A percentile compares a stretch with the other conserved stretches of the same genome.
phyloP scores from a whole-genome alignment of 2,797 vertebrate genomes.

The Coranthus polyacanthus region DNA sequence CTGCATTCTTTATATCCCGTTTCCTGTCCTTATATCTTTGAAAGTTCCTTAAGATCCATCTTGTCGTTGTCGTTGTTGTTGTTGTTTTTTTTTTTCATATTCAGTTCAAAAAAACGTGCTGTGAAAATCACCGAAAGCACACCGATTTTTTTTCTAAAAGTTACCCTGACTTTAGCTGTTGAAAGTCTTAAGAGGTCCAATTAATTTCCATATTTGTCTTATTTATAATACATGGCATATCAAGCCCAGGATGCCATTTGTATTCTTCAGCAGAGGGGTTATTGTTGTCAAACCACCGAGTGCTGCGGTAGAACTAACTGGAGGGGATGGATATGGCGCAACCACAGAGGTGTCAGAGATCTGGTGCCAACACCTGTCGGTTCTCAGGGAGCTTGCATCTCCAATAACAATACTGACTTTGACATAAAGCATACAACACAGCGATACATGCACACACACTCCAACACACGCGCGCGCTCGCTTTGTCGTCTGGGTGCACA shows the following conservation, averaged over 20 bases:
- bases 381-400: slow-evolving; percentile 61
- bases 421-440: slow-evolving; percentile 73
- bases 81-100: no score
- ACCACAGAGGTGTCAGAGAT: slow-evolving; percentile 73
- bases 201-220: slow-evolving; percentile 28
- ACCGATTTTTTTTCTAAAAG: no score
- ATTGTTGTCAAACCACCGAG: slow-evolving; percentile 55
- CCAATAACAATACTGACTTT: slow-evolving; percentile 66
- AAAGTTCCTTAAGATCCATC: slow-evolving; percentile 56
- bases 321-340: slow-evolving; percentile 67
- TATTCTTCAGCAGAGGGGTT: slow-evolving; percentile 44
- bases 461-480: slow-evolving; percentile 13
- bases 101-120: no score
- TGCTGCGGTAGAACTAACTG: slow-evolving; percentile 63
- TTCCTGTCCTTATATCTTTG: slow-evolving; percentile 44
- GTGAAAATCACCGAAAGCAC: no score
- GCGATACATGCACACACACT: slow-evolving; percentile 46
- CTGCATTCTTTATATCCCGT: slow-evolving; percentile 82
- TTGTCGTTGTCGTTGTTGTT: no score
- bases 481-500: slow-evolving; percentile 43
- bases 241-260: slow-evolving; percentile 21
- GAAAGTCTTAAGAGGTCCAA: not conserved
- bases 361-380: slow-evolving; percentile 81
- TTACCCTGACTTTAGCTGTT: slow-evolving; percentile 1
- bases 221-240: slow-evolving; percentile 21